Evolutionary conservation across 2,888 invertebrate species (phyloP), one percentile per base, ranked within the genome.

Genomic region (Opisthograptis luteolata): DNA sequence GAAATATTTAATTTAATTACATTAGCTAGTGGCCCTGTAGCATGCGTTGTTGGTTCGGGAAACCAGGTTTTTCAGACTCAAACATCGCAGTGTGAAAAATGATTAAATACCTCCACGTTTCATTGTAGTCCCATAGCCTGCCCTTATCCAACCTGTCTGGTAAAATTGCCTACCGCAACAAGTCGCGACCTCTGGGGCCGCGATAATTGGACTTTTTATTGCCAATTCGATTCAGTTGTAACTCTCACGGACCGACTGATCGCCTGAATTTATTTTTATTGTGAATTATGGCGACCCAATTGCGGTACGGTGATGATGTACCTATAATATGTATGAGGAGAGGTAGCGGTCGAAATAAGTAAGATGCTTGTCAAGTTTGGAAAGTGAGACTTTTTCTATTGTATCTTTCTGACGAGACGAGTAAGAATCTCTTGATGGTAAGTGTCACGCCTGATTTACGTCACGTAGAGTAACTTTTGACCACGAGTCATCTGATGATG

Each of bases 191-290:
- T 54, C 59, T 45, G 45, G 43, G 42, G 22, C 10, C 32, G 24
- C 43, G 52, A 54, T 64, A 60, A 64, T 64, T 64, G 64, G 62
- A 59, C 51, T 60, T 64, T 62, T 62, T 60, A 64, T 60, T 60
- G 62, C 43, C 59, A 55, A 59, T 59, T 58, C 48, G 53, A 59
- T 58, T 64, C 60, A 45, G 44, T 51, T 35, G 50, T 51, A 45
- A 51, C 40, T 50, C 30, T 40, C 48, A 40, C 44, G 41, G 36
- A 41, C 47, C 55, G 41, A 46, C 31, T 60, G 60, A 60, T 60
- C 58, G 58, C 43, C 51, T 27, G 49, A 58, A 58, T 60, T 60
- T 60, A 60, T 60, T 58, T 60, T 60, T 55, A 58, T 55, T 46
- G 49, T 44, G 30, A 55, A 55, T 58, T 58, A 60, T 60, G 54